Base-by-base conservation (phyloP, 2,113 vertebrate species). In the Callipepla californica region DNA sequence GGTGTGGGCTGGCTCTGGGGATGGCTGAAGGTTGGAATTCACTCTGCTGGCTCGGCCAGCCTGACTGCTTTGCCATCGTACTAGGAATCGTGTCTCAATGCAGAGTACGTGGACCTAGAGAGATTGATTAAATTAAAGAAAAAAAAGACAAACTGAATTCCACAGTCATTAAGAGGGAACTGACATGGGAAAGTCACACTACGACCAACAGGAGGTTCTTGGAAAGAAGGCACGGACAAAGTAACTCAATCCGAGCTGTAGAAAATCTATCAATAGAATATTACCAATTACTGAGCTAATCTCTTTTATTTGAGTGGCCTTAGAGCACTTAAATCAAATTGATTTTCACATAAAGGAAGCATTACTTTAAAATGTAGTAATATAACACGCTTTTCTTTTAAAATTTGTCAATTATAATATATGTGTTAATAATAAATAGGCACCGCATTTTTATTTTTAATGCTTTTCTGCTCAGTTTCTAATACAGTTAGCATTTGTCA, bases 271-370 rank as follows among this genome's bases (percentile, higher is more conserved):
- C 26, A n/a, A 59, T 75, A 68, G 63, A 70, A 57, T 48, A 11
- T 65, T 30, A 5, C 26, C 89, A 80, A 63, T 96, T 83, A 74
- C 72, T 74, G 36, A 57, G 51, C 70, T 93, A 44, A 88, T 82
- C 53, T 94, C 7, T 94, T 96, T 91, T 76, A 87, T 83, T 83
- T 77, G 92, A 87, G 82, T 85, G 63, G 77, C 50, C 30, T 0
- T 67, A 69, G 80, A 87, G 79, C 67, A 78, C 88, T 87, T 84
- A 95, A 92, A 95, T 93, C 94, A 72, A 75, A 95, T 92, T 83
- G 93, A 92, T 94, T 87, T 94, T 90, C 57, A 44, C 2, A 2
- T 81, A 51, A 77, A 80, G 85, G 82, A 94, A 93, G 44, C 78
- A 53, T 92, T 89, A 87, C 83, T 87, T 84, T 38, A 84, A 81